Evolutionary conservation across 1,140 invertebrate genomes (phyloP).

Genomic region (Coelopa frigida): DNA sequence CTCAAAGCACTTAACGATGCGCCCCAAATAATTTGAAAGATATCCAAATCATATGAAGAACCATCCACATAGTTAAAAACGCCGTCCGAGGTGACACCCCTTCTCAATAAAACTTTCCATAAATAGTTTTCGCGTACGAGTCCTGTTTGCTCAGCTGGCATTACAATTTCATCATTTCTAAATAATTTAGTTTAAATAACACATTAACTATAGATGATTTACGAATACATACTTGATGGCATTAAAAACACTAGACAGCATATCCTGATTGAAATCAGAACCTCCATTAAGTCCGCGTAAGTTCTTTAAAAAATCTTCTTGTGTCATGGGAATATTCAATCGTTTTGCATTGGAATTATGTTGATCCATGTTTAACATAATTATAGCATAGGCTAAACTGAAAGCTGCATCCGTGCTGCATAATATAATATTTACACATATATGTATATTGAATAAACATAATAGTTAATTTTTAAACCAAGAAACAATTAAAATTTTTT

Average conservation of each 20-base stretch:
- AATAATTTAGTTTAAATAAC: too few species aligned
- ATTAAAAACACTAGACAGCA: constrained; percentile 89
- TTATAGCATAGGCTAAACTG: constrained; percentile 94
- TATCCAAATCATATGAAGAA: constrained; percentile 73
- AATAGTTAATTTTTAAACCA: too few species aligned
- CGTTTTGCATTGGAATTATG: constrained; percentile 96
- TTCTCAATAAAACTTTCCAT: constrained; percentile 88
- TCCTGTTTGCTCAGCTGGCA: constrained; percentile 97
- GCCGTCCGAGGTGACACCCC: constrained; percentile 68
- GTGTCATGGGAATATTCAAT: constrained; percentile 89
- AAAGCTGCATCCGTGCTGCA: constrained; percentile 95
- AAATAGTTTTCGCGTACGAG: constrained; percentile 92
- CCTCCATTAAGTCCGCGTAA: constrained; percentile 89
- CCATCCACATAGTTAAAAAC: constrained; percentile 62
- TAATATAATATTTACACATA: too few species aligned
- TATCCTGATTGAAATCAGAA: constrained; percentile 87
- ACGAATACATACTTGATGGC: constrained; percentile 81
- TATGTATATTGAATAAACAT: too few species aligned
- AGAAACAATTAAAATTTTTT: too few species aligned
- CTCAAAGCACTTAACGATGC: constrained; percentile 87
- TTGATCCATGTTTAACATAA: constrained; percentile 99
- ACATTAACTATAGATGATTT: too few species aligned
- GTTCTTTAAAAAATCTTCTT: constrained; percentile 87
- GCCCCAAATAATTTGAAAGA: constrained; percentile 82
- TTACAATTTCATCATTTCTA: constrained; percentile 94